Evolutionary conservation across 1,140 invertebrate genomes (phyloP).

Genomic region (Drosophila kepulauana): DNA sequence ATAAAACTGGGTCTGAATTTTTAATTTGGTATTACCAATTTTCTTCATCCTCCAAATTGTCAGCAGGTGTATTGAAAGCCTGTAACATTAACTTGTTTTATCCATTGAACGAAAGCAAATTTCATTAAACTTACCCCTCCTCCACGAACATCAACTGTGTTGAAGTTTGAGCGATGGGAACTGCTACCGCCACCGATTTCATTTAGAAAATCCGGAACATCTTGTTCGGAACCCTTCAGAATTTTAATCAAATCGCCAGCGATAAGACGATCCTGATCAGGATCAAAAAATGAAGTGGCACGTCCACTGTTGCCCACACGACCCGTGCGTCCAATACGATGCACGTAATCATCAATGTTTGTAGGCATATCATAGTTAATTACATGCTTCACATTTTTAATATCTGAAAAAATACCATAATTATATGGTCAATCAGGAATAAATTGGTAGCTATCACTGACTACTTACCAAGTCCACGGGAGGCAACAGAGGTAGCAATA

Average conservation of each 20-base stretch:
- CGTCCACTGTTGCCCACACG: conserved; percentile 96
- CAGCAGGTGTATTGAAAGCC: conserved; percentile 1
- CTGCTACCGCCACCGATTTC: conserved; percentile 80
- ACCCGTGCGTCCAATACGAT: conserved; percentile 97
- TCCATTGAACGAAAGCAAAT: neutral
- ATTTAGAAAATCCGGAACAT: conserved; percentile 88
- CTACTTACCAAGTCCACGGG: conserved; percentile 92
- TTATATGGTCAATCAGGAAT: neutral
- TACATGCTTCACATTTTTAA: conserved; percentile 91
- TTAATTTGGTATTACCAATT: conserved; percentile 48
- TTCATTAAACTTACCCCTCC: conserved; percentile 62
- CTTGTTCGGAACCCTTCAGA: conserved; percentile 88
- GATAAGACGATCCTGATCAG: conserved; percentile 87
- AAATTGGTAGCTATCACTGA: conserved; percentile 91
- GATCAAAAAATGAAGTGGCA: conserved; percentile 95
- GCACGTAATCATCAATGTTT: conserved; percentile 96
- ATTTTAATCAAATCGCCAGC: conserved; percentile 90
- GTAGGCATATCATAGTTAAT: conserved; percentile 96
- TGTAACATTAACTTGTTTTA: neutral
- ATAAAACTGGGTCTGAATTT: neutral
- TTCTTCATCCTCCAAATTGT: conserved; percentile 41
- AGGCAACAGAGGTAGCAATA: conserved; percentile 97
- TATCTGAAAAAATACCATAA: conserved; percentile 48
- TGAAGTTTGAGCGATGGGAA: conserved; percentile 79
- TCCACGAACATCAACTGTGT: conserved; percentile 86